Conservation (phyloP, 2,797 vertebrate species). For the Trachurus trachurus region DNA sequence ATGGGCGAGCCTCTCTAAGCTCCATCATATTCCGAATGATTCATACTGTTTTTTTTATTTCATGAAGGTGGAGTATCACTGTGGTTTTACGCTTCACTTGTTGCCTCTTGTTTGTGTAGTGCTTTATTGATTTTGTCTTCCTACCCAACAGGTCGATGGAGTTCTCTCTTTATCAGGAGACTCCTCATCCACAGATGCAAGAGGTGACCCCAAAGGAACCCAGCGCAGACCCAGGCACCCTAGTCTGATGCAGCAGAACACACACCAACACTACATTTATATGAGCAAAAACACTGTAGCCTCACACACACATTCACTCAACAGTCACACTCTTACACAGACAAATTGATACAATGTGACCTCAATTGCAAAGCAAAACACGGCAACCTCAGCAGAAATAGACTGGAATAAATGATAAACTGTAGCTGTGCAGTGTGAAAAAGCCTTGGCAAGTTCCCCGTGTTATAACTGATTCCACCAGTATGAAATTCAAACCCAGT, state of each 20-base stretch:
- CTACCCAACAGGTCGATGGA: constrained; percentile 81
- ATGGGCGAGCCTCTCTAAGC: neutral
- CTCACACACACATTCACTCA: constrained; percentile 20
- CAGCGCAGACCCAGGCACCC: constrained; percentile 82
- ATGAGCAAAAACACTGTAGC: too few species aligned
- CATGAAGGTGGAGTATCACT: constrained; percentile 5
- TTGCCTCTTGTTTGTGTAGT: constrained; percentile 10
- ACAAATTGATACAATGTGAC: constrained; percentile 72
- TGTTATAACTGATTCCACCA: constrained; percentile 55
- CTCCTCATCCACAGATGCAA: constrained; percentile 78
- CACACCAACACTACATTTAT: constrained; percentile 8
- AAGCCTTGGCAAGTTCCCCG: constrained; percentile 62
- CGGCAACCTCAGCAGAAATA: constrained; percentile 79
- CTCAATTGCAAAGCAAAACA: constrained; percentile 80
- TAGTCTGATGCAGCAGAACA: constrained; percentile 79
- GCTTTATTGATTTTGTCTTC: constrained; percentile 50
- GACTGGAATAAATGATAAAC: constrained; percentile 67
- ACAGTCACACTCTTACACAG: constrained; percentile 27
- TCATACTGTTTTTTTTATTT: neutral
- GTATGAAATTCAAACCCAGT: constrained; percentile 47
- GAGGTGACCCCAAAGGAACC: constrained; percentile 79
- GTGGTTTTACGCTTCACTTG: constrained; percentile 20
- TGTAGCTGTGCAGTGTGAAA: constrained; percentile 76
- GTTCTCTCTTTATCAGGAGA: constrained; percentile 85
- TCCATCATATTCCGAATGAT: constrained; percentile 6